Evolutionary conservation across 2,888 invertebrate species (phyloP).

Genomic region (Tanytarsus gracilentus): DNA sequence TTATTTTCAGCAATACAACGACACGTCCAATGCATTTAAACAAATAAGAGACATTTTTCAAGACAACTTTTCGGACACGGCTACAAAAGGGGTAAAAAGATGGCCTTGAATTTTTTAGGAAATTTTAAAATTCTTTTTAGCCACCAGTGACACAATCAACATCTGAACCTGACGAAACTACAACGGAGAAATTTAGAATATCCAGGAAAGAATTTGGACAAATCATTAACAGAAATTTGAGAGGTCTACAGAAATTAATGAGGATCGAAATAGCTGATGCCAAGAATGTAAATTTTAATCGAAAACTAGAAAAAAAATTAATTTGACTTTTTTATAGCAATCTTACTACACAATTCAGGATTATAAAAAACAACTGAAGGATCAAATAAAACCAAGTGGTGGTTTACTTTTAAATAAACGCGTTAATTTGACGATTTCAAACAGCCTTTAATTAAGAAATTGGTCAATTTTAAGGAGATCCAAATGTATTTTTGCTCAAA

Average conservation of each 20-base stretch:
- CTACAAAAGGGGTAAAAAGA: constrained; percentile 27
- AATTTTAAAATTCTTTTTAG: constrained; percentile 11
- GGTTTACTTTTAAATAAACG: not conserved
- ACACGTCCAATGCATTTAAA: constrained; percentile 38
- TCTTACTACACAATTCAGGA: constrained; percentile 39
- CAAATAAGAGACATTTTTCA: constrained; percentile 39
- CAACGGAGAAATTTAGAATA: constrained; percentile 39
- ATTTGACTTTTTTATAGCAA: constrained; percentile 35
- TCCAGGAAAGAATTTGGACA: constrained; percentile 41
- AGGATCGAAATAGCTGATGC: constrained; percentile 40
- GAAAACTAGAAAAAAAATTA: constrained; percentile 11
- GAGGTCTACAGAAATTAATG: constrained; percentile 39
- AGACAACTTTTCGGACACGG: constrained; percentile 39
- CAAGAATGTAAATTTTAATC: constrained; percentile 36
- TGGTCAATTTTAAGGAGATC: not conserved
- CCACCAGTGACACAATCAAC: constrained; percentile 10
- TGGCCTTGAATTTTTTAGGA: not conserved
- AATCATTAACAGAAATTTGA: constrained; percentile 40
- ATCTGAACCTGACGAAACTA: constrained; percentile 30
- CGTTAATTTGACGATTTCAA: constrained; percentile 13
- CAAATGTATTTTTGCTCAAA: not conserved
- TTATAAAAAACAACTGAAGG: constrained; percentile 36
- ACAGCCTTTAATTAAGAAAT: not conserved
- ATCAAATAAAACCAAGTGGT: constrained; percentile 12
- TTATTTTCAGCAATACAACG: constrained; percentile 39